Percentiles rank a stretch among this genome's conserved stretches.
These are phyloP conservation scores for Platycheirus albimanus DNA, from an alignment of 2,888 invertebrate species.

Conservation along the genomic window DNA sequence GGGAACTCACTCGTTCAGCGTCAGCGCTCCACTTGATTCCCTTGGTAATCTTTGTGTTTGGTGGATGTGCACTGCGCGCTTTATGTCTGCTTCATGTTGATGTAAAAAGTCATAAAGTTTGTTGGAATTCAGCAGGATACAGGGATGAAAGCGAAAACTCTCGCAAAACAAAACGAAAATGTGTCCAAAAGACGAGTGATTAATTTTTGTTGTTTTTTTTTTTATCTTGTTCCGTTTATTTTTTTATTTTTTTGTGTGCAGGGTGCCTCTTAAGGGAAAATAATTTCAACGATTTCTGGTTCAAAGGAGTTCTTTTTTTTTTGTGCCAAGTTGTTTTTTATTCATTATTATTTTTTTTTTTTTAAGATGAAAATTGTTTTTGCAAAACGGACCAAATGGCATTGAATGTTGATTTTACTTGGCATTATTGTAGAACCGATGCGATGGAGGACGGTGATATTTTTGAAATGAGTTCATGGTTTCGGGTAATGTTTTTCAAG, in stretches of 20 bases:
- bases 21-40: constrained; percentile 54
- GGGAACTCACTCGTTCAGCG: constrained; percentile 46
- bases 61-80: constrained; percentile 44
- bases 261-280: constrained; percentile 41
- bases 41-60: constrained; percentile 44
- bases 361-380: constrained; percentile 58
- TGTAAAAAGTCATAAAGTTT: constrained; percentile 72
- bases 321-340: constrained; percentile 17
- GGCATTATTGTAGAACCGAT: no score
- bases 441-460: background rate
- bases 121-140: constrained; percentile 56
- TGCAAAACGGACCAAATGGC: constrained; percentile 47
- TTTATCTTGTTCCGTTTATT: constrained; percentile 18
- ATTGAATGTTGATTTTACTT: constrained; percentile 64
- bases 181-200: constrained; percentile 72
- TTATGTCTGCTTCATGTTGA: constrained; percentile 60
- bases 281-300: constrained; percentile 71
- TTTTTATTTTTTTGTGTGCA: constrained; percentile 20
- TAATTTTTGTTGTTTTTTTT: constrained; percentile 60
- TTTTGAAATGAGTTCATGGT: constrained; percentile 47
- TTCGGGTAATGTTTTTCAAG: constrained; percentile 31
- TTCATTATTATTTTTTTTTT: constrained; percentile 24
- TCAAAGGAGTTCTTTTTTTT: constrained; percentile 56
- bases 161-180: constrained; percentile 68
- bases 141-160: constrained; percentile 62